A percentile compares a stretch with the other conserved stretches of the same genome.
Evolutionary conservation across 2,113 vertebrate genomes (phyloP).

Genomic region (Platichthys stellatus): DNA sequence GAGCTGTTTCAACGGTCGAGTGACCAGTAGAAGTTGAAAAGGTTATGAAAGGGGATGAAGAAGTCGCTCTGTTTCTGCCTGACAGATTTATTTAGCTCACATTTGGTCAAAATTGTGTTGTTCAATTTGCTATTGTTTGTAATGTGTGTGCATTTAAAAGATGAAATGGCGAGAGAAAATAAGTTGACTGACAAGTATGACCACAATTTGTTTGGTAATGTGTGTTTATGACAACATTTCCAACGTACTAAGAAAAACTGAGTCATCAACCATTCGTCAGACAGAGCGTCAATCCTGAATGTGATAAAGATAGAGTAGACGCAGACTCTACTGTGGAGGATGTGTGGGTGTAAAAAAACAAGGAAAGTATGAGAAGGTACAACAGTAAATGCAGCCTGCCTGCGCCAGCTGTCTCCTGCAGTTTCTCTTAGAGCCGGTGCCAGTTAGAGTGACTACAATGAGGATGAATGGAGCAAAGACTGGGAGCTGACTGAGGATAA

Average conservation of each 20-base stretch:
- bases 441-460: background rate
- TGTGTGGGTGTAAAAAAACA: background rate
- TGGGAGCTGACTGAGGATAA: conserved; percentile 13
- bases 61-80: too few relatives aligned
- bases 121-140: too few relatives aligned
- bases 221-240: too few relatives aligned
- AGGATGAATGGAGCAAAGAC: conserved; percentile 40
- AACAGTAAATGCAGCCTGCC: conserved; percentile 4
- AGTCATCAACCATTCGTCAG: background rate
- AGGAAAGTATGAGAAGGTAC: background rate
- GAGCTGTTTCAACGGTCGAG: too few relatives aligned
- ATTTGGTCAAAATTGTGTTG: too few relatives aligned
- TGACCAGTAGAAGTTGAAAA: too few relatives aligned
- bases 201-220: background rate
- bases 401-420: conserved; percentile 27
- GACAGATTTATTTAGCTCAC: too few relatives aligned
- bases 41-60: too few relatives aligned
- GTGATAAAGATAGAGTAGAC: background rate
- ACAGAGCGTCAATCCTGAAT: background rate
- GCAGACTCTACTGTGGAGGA: background rate
- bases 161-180: background rate
- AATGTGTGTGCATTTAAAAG: background rate
- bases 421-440: conserved; percentile 9
- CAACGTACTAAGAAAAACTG: conserved; percentile 2
- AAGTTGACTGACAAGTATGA: background rate